Percentiles rank a stretch among this genome's conserved stretches.
These are phyloP conservation scores for Cheumatopsyche charites DNA, from an alignment of 1,140 invertebrate species.

Conservation along the genomic window DNA sequence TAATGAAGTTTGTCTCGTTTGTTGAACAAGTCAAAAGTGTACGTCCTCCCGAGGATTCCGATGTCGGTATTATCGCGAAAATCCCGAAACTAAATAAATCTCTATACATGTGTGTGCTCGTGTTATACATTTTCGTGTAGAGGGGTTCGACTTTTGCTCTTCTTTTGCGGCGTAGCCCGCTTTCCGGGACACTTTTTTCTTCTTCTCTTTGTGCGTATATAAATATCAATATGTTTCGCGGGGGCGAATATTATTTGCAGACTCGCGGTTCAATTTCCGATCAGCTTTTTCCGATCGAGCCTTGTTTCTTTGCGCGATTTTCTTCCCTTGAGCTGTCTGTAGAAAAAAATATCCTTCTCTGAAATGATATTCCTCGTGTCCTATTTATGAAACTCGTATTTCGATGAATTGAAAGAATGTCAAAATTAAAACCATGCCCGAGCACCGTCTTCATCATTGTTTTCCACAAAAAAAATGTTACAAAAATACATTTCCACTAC, in stretches of 20 bases:
- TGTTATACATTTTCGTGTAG: background rate
- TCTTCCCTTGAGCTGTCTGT: no score
- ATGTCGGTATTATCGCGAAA: slow-evolving; percentile 3
- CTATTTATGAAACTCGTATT: no score
- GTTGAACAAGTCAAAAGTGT: slow-evolving; percentile 26
- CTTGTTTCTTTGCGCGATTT: no score
- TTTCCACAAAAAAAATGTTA: no score
- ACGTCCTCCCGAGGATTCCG: background rate
- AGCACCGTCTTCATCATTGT: no score
- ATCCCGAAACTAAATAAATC: slow-evolving; percentile 23
- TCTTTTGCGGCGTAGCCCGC: background rate
- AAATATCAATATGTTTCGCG: slow-evolving; percentile 24
- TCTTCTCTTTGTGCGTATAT: background rate
- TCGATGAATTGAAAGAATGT: no score
- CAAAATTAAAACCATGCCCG: no score
- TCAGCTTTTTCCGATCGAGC: background rate
- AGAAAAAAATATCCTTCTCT: no score
- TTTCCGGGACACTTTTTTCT: no score
- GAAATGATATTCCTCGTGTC: no score
- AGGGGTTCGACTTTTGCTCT: background rate
- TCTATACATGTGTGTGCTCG: background rate
- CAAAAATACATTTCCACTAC: no score
- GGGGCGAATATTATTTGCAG: background rate
- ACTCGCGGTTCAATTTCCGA: slow-evolving; percentile 16
- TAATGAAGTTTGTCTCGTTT: slow-evolving; percentile 28